Evolutionary conservation across 2,113 vertebrate genomes (phyloP), one percentile per base, ranked within the genome.

Genomic region (Amblyornis subalaris): DNA sequence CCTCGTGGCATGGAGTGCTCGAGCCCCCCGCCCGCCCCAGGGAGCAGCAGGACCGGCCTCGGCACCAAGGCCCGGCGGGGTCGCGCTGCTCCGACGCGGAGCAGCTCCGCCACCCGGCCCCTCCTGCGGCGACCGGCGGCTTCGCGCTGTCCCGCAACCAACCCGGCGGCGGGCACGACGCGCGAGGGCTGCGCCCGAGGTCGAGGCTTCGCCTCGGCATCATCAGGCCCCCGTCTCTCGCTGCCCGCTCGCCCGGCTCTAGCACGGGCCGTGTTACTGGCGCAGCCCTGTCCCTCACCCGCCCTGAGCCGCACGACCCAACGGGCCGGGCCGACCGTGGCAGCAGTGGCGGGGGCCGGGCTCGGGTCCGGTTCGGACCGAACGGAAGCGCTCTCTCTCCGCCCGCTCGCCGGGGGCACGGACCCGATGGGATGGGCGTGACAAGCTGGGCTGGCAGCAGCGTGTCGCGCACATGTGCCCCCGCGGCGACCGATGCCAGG

Each of bases 401-500:
- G 5, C 22, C 23, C 31, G 5, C 64, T 47, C 36, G 38, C 31
- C 45, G 15, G 10, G 15, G 55, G 25, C 55, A n/a, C 67, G 25
- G 64, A 16, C 69, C 36, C 67, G 62, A 64, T 22, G 87, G 90
- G 67, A 57, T 48, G 80, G 58, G 17, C 40, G 38, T 4, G 48
- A 31, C 50, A 38, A n/a, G 57, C 44, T 38, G 40, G 62, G 54
- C 90, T 93, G 93, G 91, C 73, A 73, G 85, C 50, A 51, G 91
- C 73, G 54, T 91, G 95, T 54, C 33, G n/a, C 15, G 33, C 95
- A 96, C 85, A 93, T 94, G 93, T 89, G 85, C 48, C 88, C 90
- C 76, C 40, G 85, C 75, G 90, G 90, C 75, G 22, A 71, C 79
- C 69, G 62, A 44, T 82, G 94, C 96, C 96, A 96, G 96, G 96